Evolutionary conservation across 2,888 invertebrate species (phyloP).

Genomic region (Lasioglossum leucozonium): DNA sequence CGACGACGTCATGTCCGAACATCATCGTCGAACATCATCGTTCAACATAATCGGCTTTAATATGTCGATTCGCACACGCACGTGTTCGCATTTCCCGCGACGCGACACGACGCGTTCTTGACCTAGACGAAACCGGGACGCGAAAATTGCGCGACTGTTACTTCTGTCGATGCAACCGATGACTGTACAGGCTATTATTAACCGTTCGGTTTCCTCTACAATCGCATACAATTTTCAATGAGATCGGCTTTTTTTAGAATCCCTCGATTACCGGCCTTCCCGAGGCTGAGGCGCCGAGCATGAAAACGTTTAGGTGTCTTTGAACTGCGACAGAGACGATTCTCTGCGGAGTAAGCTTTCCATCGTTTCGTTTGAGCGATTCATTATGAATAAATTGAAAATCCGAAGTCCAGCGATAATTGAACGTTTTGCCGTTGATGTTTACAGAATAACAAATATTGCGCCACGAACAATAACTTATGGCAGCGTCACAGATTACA

Average conservation of each 20-base stretch:
- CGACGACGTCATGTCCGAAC: conserved; percentile 21
- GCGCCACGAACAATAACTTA: background rate
- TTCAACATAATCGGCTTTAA: conserved; percentile 28
- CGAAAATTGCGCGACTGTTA: conserved; percentile 48
- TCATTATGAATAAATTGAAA: no score
- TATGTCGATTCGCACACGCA: background rate
- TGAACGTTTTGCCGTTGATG: background rate
- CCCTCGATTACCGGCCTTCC: background rate
- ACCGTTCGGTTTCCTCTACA: background rate
- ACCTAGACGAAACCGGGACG: conserved; percentile 55
- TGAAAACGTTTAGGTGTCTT: background rate
- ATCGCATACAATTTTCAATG: background rate
- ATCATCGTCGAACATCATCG: background rate
- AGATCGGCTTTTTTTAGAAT: background rate
- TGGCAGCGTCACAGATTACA: background rate
- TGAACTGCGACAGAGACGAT: background rate
- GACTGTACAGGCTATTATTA: conserved; percentile 1
- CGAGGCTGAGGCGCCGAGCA: background rate
- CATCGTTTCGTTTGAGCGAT: no score
- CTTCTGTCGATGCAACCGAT: conserved; percentile 22
- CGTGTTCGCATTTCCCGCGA: conserved; percentile 25
- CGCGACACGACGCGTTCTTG: conserved; percentile 43
- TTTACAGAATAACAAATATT: background rate
- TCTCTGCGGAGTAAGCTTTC: no score
- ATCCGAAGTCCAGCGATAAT: background rate